phyloP scores from a whole-genome alignment of 2,797 vertebrate species.

The Hoplostethus atlanticus region DNA sequence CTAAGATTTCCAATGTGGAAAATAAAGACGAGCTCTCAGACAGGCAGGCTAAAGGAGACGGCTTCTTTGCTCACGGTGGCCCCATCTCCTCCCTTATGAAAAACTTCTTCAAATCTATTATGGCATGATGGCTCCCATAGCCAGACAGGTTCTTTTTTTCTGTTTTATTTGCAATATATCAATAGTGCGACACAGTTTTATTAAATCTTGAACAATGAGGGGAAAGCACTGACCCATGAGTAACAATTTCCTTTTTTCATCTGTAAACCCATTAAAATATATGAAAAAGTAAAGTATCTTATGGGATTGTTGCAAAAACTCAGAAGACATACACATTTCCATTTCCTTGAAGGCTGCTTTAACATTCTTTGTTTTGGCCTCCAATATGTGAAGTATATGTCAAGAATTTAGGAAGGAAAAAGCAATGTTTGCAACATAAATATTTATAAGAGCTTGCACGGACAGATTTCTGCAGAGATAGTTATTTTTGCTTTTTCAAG shows the following conservation, averaged over 20 bases:
- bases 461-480: not conserved
- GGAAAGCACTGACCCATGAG: not conserved
- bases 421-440: constrained; percentile 4
- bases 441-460: not conserved
- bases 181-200: not conserved
- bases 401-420: not conserved
- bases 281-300: not conserved
- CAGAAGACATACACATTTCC: not conserved
- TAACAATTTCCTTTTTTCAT: not conserved
- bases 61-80: constrained; percentile 13
- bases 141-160: not conserved
- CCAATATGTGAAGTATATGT: constrained; percentile 1
- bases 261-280: not conserved
- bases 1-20: constrained; percentile 53
- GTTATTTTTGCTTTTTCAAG: constrained; percentile 4
- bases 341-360: not conserved
- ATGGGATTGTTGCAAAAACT: not conserved
- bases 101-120: constrained; percentile 39
- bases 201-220: too few relatives aligned
- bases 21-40: constrained; percentile 49
- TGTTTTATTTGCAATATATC: constrained; percentile 15
- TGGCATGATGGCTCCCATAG: constrained; percentile 24
- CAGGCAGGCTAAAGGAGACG: constrained; percentile 37
- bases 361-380: not conserved
- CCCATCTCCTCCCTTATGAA: constrained; percentile 39